phyloP scores from a whole-genome alignment of 2,888 invertebrate genomes.

The Leucania comma region DNA sequence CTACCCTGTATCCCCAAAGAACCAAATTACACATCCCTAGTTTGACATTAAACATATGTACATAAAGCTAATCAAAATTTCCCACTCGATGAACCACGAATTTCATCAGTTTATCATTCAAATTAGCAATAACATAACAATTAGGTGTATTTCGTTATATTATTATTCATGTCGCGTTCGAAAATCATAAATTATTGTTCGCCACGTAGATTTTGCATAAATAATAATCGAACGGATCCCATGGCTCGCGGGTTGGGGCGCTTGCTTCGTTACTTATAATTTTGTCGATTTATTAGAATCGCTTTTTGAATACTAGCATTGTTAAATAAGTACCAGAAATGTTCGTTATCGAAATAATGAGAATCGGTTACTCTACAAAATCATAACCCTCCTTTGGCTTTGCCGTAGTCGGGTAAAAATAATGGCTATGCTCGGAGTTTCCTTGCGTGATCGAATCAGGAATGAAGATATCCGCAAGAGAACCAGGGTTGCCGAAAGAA shows the following conservation, averaged over 20 bases:
- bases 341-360: constrained; percentile 1
- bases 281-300: constrained; percentile 44
- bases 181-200: constrained; percentile 71
- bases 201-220: constrained; percentile 65
- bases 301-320: constrained; percentile 34
- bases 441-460: no score
- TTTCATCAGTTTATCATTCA: constrained; percentile 49
- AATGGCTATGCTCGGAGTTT: no score
- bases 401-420: no score
- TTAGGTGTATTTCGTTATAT: constrained; percentile 52
- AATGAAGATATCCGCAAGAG: no score
- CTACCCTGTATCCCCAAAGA: neutral
- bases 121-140: constrained; percentile 58
- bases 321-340: constrained; percentile 23
- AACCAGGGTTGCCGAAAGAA: no score
- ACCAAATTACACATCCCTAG: neutral
- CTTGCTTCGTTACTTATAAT: constrained; percentile 39
- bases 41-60: constrained; percentile 30
- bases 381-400: no score
- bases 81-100: constrained; percentile 23
- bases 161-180: constrained; percentile 64
- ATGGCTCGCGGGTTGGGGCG: constrained; percentile 26
- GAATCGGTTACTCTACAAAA: neutral
- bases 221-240: constrained; percentile 55
- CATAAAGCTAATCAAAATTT: constrained; percentile 40